A percentile compares a stretch with the other conserved stretches of the same genome.
These are phyloP conservation scores for Monopis laevigella DNA, from an alignment of 2,888 invertebrate genomes.

Conservation along the genomic window DNA sequence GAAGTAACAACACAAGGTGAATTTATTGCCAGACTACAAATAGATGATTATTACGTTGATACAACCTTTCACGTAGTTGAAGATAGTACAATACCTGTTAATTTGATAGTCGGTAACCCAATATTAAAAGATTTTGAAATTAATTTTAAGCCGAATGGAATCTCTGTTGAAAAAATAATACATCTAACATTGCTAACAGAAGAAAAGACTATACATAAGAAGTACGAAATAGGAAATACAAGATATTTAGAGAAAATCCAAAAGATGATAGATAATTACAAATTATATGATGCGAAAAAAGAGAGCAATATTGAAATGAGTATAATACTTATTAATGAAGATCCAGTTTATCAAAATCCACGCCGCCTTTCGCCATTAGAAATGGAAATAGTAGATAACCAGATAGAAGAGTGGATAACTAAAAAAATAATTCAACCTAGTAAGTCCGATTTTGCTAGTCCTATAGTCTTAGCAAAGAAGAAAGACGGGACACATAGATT, in stretches of 20 bases:
- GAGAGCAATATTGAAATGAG: neutral
- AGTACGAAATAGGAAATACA: no score
- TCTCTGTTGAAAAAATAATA: no score
- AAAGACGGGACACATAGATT: neutral
- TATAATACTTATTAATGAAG: neutral
- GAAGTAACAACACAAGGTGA: neutral
- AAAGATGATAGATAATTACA: no score
- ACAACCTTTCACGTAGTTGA: neutral
- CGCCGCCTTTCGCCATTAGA: neutral
- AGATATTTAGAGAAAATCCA: no score
- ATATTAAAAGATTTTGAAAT: no score
- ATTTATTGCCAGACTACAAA: neutral
- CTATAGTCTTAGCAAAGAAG: neutral
- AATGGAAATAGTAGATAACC: neutral
- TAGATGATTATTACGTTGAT: neutral
- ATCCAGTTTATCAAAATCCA: neutral
- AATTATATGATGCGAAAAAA: neutral
- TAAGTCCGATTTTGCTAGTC: neutral
- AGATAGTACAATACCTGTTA: neutral
- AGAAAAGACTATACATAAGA: no score
- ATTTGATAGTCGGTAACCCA: neutral
- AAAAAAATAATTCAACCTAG: no score
- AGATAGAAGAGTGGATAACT: neutral
- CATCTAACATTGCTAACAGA: no score
- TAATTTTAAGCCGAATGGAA: no score